Evolutionary conservation across 2,113 vertebrate species (phyloP), one percentile per base, ranked within the genome.

Genomic region (Nannospalax galili): DNA sequence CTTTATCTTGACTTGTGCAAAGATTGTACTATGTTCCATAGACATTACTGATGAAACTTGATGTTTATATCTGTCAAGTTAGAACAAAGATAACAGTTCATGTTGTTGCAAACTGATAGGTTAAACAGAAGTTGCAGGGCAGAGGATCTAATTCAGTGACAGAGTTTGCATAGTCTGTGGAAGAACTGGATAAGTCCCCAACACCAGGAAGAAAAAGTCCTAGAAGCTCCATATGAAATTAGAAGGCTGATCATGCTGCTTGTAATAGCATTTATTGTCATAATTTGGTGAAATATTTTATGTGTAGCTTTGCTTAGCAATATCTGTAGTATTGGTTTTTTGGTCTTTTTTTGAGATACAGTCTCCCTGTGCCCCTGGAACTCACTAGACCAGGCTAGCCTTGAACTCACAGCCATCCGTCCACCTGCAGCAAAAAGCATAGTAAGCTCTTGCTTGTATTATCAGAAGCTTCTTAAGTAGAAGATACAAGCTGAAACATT

Each of bases 401-500:
- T n/a, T n/a, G n/a, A n/a, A n/a, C n/a, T n/a, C n/a, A n/a, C n/a
- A n/a, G n/a, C n/a, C n/a, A n/a, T n/a, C n/a, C n/a, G n/a, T n/a
- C n/a, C n/a, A n/a, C n/a, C n/a, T 17, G 45, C 35, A 58, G 19
- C 14, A 79, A 92, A 96, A 87, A 93, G 10, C 65, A 40, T 48
- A 86, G 56, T 26, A 74, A 93, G 65, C 58, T 40, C 10, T 62
- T 73, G 56, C 24, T 82, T 87, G 65, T 77, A 15, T 72, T 77
- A 37, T 42, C 45, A 67, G 70, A 94, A 95, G 37, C 26, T n/a
- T 93, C 60, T 84, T 52, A 58, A 73, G 26, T 60, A 3, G 30
- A 92, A 70, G 30, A 20, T 67, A 75, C 89, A 95, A 94, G 26
- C 84, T 92, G 48, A 96, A 93, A 35, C 62, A 52, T 24, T 62